phyloP scores from a whole-genome alignment of 2,113 vertebrate genomes.

The Origma solitaria region DNA sequence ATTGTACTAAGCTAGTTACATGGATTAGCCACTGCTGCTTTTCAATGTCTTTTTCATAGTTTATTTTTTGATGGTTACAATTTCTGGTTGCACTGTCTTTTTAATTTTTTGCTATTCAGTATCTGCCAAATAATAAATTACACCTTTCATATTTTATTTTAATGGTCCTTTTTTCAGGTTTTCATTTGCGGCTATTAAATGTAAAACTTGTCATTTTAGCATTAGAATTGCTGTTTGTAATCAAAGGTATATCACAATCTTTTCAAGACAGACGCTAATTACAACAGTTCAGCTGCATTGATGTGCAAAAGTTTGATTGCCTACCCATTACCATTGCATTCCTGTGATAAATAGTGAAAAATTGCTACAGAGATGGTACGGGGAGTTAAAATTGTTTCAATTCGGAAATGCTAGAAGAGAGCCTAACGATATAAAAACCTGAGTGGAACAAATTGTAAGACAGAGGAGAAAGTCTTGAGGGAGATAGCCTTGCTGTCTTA shows the following conservation, averaged over 20 bases:
- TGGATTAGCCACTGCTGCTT: not conserved
- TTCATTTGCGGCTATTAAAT: not conserved
- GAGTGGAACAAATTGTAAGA: not conserved
- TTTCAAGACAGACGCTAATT: not conserved
- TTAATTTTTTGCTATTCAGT: not conserved
- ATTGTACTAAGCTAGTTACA: not conserved
- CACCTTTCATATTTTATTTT: not conserved
- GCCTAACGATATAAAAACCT: rapidly evolving
- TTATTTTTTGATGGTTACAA: not conserved
- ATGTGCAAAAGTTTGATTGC: not conserved
- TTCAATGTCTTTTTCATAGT: not conserved
- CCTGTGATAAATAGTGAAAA: not conserved
- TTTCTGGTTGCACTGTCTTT: not conserved
- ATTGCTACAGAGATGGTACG: not conserved
- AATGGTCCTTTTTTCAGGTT: not conserved
- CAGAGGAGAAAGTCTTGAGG: rapidly evolving
- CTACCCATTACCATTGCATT: not conserved
- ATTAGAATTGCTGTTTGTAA: not conserved
- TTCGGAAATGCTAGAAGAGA: not conserved
- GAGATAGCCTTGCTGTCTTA: not conserved
- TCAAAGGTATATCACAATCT: not conserved
- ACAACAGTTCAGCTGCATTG: not conserved
- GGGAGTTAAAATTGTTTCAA: not conserved
- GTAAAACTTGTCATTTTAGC: not conserved
- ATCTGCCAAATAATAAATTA: not conserved